phyloP scores from a whole-genome alignment of 2,797 vertebrate species.

The Macrochelys suwanniensis region DNA sequence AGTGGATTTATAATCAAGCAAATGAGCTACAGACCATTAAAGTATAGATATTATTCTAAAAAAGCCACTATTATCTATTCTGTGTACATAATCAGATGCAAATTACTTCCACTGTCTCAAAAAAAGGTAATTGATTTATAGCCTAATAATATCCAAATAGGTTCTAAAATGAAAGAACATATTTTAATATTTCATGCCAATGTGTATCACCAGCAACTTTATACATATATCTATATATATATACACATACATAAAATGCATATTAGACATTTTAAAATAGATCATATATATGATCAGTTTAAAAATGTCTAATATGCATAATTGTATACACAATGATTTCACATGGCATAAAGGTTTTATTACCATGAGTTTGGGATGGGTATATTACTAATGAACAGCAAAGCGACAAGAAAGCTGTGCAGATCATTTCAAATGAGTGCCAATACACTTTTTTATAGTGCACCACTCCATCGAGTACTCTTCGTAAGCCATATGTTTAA shows the following conservation, averaged over 20 bases:
- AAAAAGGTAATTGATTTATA: not conserved
- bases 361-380: not conserved
- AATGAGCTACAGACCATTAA: not conserved
- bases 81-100: slow-evolving; percentile 10
- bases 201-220: not conserved
- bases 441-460: not conserved
- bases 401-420: not conserved
- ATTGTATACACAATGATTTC: not conserved
- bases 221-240: too few relatives aligned
- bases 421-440: not conserved
- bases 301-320: not conserved
- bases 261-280: too few relatives aligned
- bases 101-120: slow-evolving; percentile 14
- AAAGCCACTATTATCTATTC: slow-evolving; percentile 24
- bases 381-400: not conserved
- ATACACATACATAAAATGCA: too few relatives aligned
- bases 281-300: not conserved
- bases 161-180: not conserved
- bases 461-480: not conserved
- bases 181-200: not conserved
- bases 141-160: not conserved
- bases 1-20: slow-evolving; percentile 16
- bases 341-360: not conserved
- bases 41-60: not conserved
- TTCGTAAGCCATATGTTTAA: not conserved